Conservation (phyloP, 2,797 vertebrate genomes). For the Hapalemur alaotrensis region DNA sequence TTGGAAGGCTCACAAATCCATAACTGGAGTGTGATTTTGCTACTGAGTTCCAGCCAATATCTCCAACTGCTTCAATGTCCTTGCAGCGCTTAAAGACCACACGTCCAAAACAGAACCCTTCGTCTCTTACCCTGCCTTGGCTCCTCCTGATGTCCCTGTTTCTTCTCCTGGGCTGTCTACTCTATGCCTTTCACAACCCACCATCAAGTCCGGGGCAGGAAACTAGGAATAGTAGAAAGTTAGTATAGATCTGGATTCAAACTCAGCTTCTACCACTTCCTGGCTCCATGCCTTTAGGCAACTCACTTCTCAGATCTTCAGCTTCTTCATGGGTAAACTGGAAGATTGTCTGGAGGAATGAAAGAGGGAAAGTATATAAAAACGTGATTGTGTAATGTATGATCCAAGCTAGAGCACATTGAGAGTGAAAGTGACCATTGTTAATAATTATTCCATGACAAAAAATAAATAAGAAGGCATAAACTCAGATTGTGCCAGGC, state of each 20-base stretch:
- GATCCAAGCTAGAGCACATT: neutral
- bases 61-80: slow-evolving; percentile 20
- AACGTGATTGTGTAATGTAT: neutral
- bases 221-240: neutral
- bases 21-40: slow-evolving; percentile 14
- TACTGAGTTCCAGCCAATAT: neutral
- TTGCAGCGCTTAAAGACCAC: slow-evolving; percentile 46
- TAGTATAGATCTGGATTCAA: neutral
- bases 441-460: neutral
- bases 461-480: neutral
- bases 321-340: neutral
- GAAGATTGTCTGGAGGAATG: neutral
- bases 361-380: neutral
- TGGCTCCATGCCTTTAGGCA: neutral
- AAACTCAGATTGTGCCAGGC: neutral
- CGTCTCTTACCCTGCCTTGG: neutral
- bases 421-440: neutral
- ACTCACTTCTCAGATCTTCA: neutral
- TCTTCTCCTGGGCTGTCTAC: neutral
- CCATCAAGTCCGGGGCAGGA: neutral
- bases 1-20: slow-evolving; percentile 52
- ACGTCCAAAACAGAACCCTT: neutral
- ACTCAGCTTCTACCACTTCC: neutral
- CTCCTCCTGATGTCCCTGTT: neutral
- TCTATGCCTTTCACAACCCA: neutral